Percentiles rank a stretch among this genome's conserved stretches.
Conservation (phyloP, 2,888 invertebrate genomes). For the Tyria jacobaeae region DNA sequence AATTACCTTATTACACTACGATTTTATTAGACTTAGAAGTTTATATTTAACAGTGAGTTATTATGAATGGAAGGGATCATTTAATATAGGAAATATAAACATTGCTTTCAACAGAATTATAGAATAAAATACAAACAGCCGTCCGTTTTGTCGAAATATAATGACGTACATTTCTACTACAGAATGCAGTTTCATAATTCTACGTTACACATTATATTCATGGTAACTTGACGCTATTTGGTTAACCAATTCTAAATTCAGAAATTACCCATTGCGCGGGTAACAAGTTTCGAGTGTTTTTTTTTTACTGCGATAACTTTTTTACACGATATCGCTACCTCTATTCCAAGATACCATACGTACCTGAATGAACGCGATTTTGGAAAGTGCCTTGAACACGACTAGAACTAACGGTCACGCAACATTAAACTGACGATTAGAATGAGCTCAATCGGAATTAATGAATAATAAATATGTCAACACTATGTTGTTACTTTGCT, state of each 20-base stretch:
- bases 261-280: slow-evolving; percentile 10
- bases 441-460: slow-evolving; percentile 60
- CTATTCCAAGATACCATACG: slow-evolving; percentile 11
- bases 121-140: neutral
- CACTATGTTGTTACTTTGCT: slow-evolving; percentile 22
- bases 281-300: slow-evolving; percentile 8
- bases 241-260: neutral
- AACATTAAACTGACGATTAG: slow-evolving; percentile 63
- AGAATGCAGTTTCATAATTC: slow-evolving; percentile 39
- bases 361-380: slow-evolving; percentile 61
- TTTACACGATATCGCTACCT: slow-evolving; percentile 3
- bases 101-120: neutral
- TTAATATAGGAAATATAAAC: neutral
- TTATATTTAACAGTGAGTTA: neutral
- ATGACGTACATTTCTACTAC: slow-evolving; percentile 23
- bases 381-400: slow-evolving; percentile 66
- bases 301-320: neutral
- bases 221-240: neutral
- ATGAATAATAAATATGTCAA: slow-evolving; percentile 49
- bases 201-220: neutral
- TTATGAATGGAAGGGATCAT: neutral
- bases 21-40: neutral
- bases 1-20: neutral
- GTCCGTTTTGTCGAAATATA: neutral
- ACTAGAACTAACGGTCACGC: slow-evolving; percentile 65